Evolutionary conservation across 2,888 invertebrate genomes (phyloP), one percentile per base, ranked within the genome.

Genomic region (Drosophila ezoana): DNA sequence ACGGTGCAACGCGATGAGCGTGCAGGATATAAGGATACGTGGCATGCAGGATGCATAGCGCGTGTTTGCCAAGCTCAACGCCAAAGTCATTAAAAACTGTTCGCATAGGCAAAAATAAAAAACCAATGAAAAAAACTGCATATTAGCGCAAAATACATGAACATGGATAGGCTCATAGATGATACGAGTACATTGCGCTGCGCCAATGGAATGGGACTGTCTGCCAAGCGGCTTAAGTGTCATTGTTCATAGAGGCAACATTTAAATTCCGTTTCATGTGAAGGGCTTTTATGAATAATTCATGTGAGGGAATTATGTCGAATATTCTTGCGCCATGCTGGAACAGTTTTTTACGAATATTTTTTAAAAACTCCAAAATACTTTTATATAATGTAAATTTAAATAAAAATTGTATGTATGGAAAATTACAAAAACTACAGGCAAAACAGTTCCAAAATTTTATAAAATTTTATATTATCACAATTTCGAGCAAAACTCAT

Each of bases 81-180:
- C 72, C 82, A 88, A 86, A 86, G 85, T 86, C 85, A 86, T 86
- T 86, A 86, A 86, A 86, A 86, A 89, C 73, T 86, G 89, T 86
- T 73, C 88, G 71, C 87, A 77, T 86, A 89, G 85, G 87, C 85
- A 87, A 72, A 81, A 84, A 69, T 68, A 61, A 47, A 79, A 56
- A 53, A 23, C 28, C 37, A 41, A 47, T 35, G 14, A 43, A 52
- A 49, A 87, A 83, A 87, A 79, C 72, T 88, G 83, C 88, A 84
- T 82, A 88, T 86, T 88, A 89, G 87, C 78, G 89, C 77, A 86
- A 78, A 84, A 86, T 84, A 88, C 63, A 76, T 56, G 61, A 79
- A 51, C 59, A 70, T 48, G 43, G 32, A 52, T 16, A 48, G 63
- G 71, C 79, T 67, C 67, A 76, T 77, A 78, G 78, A 73, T 78